Conservation (phyloP, 2,797 vertebrate genomes). For the Galaxias olidus region DNA sequence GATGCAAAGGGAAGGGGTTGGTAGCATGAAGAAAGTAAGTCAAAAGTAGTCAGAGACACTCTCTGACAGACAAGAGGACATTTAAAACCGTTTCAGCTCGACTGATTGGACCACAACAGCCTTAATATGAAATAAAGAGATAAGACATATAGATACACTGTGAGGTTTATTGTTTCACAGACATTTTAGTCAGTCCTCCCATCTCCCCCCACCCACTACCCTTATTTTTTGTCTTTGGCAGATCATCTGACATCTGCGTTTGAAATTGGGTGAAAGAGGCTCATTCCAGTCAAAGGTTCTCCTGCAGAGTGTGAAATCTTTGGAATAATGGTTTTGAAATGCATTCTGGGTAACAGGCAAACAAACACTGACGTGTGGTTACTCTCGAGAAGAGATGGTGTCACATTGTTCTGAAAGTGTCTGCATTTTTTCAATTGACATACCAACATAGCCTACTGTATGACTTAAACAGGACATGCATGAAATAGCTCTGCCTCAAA, state of each 20-base stretch:
- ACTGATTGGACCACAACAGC: constrained; percentile 50
- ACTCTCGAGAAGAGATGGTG: constrained; percentile 54
- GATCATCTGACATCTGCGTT: constrained; percentile 41
- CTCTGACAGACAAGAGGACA: constrained; percentile 36
- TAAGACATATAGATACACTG: constrained; percentile 17
- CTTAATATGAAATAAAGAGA: constrained; percentile 19
- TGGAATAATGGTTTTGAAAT: constrained; percentile 54
- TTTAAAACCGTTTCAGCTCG: constrained; percentile 31
- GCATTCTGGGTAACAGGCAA: constrained; percentile 60
- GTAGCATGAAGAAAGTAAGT: constrained; percentile 4
- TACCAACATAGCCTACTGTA: constrained; percentile 14
- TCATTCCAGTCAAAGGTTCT: constrained; percentile 37
- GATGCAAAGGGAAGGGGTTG: constrained; percentile 22
- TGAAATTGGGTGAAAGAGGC: constrained; percentile 27
- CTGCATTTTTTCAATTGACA: constrained; percentile 51
- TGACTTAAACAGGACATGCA: constrained; percentile 12
- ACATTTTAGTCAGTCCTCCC: constrained; percentile 33
- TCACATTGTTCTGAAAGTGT: constrained; percentile 47
- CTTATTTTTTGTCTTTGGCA: constrained; percentile 20
- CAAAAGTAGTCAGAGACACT: constrained; percentile 35
- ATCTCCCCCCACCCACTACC: constrained; percentile 9
- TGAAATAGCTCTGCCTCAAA: constrained; percentile 3
- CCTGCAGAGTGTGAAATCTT: constrained; percentile 40
- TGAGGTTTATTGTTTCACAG: constrained; percentile 25
- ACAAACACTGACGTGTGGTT: constrained; percentile 49